phyloP scores from a whole-genome alignment of 2,113 vertebrate species.

The Onychorhynchus coronatus region DNA sequence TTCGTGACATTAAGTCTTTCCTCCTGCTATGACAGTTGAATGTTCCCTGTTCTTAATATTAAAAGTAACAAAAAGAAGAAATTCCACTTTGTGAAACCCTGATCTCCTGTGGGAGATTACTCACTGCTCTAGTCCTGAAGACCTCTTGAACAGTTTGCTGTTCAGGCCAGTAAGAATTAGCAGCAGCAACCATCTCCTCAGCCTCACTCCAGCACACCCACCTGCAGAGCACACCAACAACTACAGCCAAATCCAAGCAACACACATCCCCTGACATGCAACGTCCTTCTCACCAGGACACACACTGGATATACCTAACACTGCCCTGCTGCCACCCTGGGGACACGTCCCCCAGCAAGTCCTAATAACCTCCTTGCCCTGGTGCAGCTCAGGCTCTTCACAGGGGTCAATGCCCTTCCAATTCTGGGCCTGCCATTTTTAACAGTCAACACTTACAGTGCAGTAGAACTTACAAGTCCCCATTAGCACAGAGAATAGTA shows the following conservation, averaged over 20 bases:
- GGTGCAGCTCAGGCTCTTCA: neutral
- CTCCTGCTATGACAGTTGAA: neutral
- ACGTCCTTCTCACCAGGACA: neutral
- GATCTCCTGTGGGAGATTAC: neutral
- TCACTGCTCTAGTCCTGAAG: neutral
- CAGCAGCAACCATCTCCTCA: neutral
- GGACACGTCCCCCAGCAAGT: fast-evolving
- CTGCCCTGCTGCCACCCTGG: neutral
- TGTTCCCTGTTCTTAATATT: neutral
- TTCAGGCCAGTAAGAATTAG: neutral
- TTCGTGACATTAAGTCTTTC: neutral
- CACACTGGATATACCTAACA: neutral
- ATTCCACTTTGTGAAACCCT: neutral
- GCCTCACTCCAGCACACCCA: neutral
- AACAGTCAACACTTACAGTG: neutral
- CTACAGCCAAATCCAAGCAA: neutral
- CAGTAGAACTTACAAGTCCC: neutral
- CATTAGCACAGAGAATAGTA: neutral
- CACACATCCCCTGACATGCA: neutral
- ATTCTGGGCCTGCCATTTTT: neutral
- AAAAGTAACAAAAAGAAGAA: neutral
- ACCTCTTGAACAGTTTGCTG: neutral
- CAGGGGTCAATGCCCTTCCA: neutral
- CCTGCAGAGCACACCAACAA: neutral
- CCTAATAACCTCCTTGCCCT: neutral